These are phyloP conservation scores for Euclidia mi DNA, from an alignment of 2,888 invertebrate species.

Conservation along the genomic window DNA sequence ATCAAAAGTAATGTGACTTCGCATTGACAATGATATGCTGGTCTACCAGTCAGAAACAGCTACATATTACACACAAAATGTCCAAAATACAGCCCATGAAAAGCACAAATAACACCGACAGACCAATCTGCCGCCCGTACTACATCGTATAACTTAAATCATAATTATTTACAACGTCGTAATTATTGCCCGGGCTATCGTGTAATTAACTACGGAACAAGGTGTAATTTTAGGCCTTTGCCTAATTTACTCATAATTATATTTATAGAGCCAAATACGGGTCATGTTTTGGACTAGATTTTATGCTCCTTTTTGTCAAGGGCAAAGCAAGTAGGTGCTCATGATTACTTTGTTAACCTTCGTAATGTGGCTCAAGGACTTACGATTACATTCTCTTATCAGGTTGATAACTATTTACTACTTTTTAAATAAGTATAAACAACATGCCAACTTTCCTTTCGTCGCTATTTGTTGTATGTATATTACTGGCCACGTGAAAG, in stretches of 20 bases:
- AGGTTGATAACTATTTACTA: too few relatives aligned
- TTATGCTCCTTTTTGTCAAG: slow-evolving; percentile 8
- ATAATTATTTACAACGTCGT: slow-evolving; percentile 1
- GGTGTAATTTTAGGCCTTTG: slow-evolving; percentile 7
- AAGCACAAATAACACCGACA: background rate
- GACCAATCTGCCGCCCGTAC: background rate
- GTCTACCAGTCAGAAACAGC: too few relatives aligned
- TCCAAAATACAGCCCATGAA: background rate
- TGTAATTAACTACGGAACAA: slow-evolving; percentile 6
- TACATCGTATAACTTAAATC: background rate
- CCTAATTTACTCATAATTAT: slow-evolving; percentile 28
- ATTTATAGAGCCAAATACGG: slow-evolving; percentile 33
- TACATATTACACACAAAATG: too few relatives aligned
- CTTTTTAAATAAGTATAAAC: too few relatives aligned
- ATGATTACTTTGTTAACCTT: background rate
- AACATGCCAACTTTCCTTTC: too few relatives aligned
- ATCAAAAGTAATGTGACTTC: too few relatives aligned
- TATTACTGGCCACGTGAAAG: too few relatives aligned
- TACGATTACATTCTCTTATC: background rate
- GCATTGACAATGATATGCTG: too few relatives aligned
- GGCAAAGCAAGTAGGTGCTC: slow-evolving; percentile 1
- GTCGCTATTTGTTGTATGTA: too few relatives aligned
- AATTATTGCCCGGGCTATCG: slow-evolving; percentile 3
- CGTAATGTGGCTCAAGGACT: background rate
- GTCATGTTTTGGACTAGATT: slow-evolving; percentile 32